phyloP scores from a whole-genome alignment of 2,113 vertebrate species.

The Sapajus apella region DNA sequence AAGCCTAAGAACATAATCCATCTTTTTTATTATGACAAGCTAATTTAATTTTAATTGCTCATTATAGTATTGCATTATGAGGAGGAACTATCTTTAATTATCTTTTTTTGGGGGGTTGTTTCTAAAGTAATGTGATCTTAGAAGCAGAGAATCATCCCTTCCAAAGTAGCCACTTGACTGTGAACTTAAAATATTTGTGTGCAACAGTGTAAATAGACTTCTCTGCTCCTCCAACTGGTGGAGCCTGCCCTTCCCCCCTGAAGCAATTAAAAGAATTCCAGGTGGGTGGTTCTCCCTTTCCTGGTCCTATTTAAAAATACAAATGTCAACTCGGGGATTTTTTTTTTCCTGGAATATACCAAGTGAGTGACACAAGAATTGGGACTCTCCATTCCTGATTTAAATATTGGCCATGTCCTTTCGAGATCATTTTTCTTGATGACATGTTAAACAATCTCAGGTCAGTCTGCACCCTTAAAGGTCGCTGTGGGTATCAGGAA shows the following conservation, averaged over 20 bases:
- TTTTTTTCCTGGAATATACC: not conserved
- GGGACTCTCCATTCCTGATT: not conserved
- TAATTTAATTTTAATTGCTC: slow-evolving; percentile 77
- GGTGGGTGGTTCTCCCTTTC: slow-evolving; percentile 49
- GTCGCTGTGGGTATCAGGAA: slow-evolving; percentile 58
- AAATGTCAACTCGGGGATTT: not conserved
- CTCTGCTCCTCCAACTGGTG: not conserved
- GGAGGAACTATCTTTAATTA: slow-evolving; percentile 66
- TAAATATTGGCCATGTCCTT: not conserved
- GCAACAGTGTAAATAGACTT: not conserved
- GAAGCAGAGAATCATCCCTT: not conserved
- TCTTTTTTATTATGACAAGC: slow-evolving; percentile 76
- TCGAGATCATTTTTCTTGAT: slow-evolving; percentile 68
- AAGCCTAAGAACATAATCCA: not conserved
- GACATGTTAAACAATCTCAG: slow-evolving; percentile 62
- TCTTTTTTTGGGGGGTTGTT: slow-evolving; percentile 41
- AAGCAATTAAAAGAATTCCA: slow-evolving; percentile 59
- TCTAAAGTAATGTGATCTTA: slow-evolving; percentile 40
- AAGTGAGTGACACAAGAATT: slow-evolving; percentile 34
- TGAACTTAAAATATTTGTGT: slow-evolving; percentile 41
- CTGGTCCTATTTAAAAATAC: slow-evolving; percentile 37
- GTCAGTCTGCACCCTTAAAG: slow-evolving; percentile 44
- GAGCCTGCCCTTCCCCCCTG: not conserved
- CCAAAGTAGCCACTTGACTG: not conserved
- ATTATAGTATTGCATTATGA: slow-evolving; percentile 55